Evolutionary conservation across 2,113 vertebrate species (phyloP).

Genomic region (Pampusana beccarii): DNA sequence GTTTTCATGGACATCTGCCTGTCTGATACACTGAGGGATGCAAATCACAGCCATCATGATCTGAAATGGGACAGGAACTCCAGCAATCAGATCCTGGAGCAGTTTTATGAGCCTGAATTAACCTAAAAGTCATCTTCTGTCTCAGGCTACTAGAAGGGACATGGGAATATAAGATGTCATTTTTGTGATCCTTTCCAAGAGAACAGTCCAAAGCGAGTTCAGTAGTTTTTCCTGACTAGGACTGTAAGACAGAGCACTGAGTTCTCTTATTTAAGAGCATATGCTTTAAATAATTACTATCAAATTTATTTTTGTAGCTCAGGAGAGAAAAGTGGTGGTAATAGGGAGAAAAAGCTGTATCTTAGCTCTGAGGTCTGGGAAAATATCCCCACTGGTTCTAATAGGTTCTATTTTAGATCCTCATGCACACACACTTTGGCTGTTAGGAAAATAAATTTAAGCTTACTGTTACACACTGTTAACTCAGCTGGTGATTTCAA

Average conservation of each 20-base stretch:
- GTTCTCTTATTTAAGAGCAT: neutral
- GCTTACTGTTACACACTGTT: neutral
- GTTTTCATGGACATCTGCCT: neutral
- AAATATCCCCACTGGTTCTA: neutral
- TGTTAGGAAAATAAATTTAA: neutral
- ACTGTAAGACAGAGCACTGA: neutral
- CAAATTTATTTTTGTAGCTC: neutral
- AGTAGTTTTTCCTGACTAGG: neutral
- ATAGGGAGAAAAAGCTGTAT: neutral
- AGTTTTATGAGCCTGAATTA: neutral
- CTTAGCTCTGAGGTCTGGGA: neutral
- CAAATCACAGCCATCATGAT: neutral
- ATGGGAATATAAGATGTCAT: neutral
- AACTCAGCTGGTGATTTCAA: slow-evolving; percentile 6
- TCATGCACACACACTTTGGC: neutral
- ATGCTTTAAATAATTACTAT: neutral
- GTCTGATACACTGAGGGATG: neutral
- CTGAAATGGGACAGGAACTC: neutral
- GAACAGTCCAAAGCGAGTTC: neutral
- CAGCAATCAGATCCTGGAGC: neutral
- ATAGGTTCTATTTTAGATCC: neutral
- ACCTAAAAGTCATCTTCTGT: neutral
- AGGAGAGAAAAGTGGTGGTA: neutral
- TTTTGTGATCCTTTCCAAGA: neutral
- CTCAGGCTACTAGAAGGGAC: neutral